A percentile compares a stretch with the other conserved stretches of the same genome.
Evolutionary conservation across 2,888 invertebrate genomes (phyloP).

Genomic region (Drosophila maculinotata): DNA sequence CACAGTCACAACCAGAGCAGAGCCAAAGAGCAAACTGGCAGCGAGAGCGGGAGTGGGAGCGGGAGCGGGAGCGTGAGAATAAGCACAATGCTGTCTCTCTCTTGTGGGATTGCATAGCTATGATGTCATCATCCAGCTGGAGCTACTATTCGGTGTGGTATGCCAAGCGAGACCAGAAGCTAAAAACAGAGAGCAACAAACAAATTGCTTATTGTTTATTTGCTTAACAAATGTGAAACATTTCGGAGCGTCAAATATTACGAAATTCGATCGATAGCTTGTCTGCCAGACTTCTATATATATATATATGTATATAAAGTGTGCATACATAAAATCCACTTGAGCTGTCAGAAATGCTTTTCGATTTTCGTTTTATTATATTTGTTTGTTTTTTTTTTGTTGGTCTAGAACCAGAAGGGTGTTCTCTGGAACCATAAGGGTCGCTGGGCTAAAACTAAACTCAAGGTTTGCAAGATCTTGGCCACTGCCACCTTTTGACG

Average conservation of each 20-base stretch:
- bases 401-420: too few species aligned
- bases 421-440: not conserved
- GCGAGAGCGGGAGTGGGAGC: slow-evolving; percentile 5
- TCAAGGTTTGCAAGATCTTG: not conserved
- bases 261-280: slow-evolving; percentile 30
- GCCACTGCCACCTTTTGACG: not conserved
- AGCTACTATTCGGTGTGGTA: slow-evolving; percentile 29
- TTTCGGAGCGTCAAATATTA: slow-evolving; percentile 34
- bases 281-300: not conserved
- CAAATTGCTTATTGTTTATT: slow-evolving; percentile 49
- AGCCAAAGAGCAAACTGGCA: slow-evolving; percentile 5
- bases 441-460: not conserved
- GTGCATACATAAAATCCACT: slow-evolving; percentile 24
- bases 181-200: slow-evolving; percentile 37
- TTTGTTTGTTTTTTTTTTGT: not conserved
- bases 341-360: slow-evolving; percentile 29
- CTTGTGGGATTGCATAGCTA: slow-evolving; percentile 12
- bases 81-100: slow-evolving; percentile 19
- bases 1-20: not conserved
- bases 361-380: not conserved
- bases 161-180: slow-evolving; percentile 50
- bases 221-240: slow-evolving; percentile 45
- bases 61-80: not conserved
- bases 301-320: slow-evolving; percentile 15
- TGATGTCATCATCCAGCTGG: slow-evolving; percentile 63